Evolutionary conservation across 64 coral and sea anemone species (phyloP), one percentile per base, ranked within the genome.

Genomic region (Exaiptasia diaphana): DNA sequence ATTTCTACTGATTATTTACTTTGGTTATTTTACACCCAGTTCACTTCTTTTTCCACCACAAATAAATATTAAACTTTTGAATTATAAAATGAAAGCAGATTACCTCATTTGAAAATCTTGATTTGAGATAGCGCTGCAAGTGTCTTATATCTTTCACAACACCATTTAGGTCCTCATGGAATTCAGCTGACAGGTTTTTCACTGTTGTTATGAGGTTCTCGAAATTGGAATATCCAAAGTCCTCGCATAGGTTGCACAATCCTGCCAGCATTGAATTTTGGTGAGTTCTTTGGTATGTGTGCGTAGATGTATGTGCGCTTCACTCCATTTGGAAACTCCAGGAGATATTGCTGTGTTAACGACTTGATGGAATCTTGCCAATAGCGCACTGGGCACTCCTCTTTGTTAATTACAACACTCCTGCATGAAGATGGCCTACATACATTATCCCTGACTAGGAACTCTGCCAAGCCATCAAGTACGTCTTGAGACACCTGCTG

Each of bases 241-340:
- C 80, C 55, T 83, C 80, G 23, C 64, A 71, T 22, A 71, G 44
- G 35, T 83, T 83, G 8, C 32, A 71, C 17, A 83, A 32, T 50
- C 80, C 80, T 52, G 63, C 80, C 21, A 83, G 64, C 80, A 83
- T 83, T 27, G 80, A 52, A 53, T 83, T 83, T 83, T 17, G 43
- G 1, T 25, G 70, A 75, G 69, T 85, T 85, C 55, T 45, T 56
- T 61, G 82, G 82, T 27, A 85, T 42, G 41, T 85, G 53, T 6
- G 4, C 48, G 60, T 75, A 85, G 0, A 85, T 85, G 21, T 75
- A 85, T 11, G 49, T 63, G 0, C 70, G 22, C 40, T 75, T 85
- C 14, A 75, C 82, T 2, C 82, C 82, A 38, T 54, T 60, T 20
- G 82, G 69, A 17, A 39, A 59, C 13, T 79, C 31, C 10, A 41